Base-by-base conservation (phyloP, 2,888 invertebrate genomes). In the Protonemura montana region DNA sequence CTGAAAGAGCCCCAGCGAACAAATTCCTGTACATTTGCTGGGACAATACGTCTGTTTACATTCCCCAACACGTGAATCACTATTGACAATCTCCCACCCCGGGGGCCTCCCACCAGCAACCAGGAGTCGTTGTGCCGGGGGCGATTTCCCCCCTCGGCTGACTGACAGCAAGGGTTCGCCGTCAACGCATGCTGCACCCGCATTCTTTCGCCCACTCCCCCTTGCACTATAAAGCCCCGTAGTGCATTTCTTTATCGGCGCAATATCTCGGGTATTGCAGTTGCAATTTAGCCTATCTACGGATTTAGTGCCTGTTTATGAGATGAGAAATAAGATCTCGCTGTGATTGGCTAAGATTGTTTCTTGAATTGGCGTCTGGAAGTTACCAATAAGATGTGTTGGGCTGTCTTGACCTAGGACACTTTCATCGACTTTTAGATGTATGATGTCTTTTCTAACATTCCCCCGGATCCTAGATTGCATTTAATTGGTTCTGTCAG, bases 61-160 rank as follows among this genome's bases (percentile, higher is more conserved):
- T 81, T 81, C 81, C 30, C 25, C n/a, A 30, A 27, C 81, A 29
- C 27, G 81, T 81, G 81, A 81, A 28, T 81, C 81, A 81, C 81
- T 29, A 81, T 81, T 30, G 28, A 29, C 81, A 30, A 30, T 81
- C 28, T 26, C 78, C 28, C 81, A 81, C 10, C 13, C 29, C 30
- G n/a, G n/a, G n/a, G n/a, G 28, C 81, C 0, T 30, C 28, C 29
- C 81, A 6, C 81, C 28, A 29, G 6, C 81, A 21, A 25, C 59
- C 35, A 35, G 35, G 35, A 35, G 35, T 35, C 59, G 59, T 21
- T 41, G 5, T 41, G n/a, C 5, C 35, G 10, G 59, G 59, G 59
- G 59, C 21, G 59, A 59, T 59, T 13, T 59, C 59, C 59, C n/a
- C 59, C 21, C 59, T 21, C 59, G 13, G 59, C 59, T 59, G 59